Evolutionary conservation across 1,140 invertebrate species (phyloP), one percentile per base, ranked within the genome.

Genomic region (Drosophila watanabei): DNA sequence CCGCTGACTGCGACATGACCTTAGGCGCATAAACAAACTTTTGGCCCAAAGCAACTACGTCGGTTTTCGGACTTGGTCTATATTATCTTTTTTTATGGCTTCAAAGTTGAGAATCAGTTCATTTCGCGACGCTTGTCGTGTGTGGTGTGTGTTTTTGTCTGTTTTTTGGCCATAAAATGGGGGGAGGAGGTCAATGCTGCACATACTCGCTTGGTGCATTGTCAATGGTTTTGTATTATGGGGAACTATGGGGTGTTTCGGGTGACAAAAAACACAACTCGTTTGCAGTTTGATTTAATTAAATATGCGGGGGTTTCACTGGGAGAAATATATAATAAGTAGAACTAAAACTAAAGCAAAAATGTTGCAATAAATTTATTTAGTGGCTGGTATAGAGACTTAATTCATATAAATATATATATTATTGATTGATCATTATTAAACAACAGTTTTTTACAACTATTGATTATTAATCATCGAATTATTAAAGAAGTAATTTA

Each of bases 11-110:
- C 54, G 79, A 58, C 75, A 76, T 89, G 86, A 90, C 85, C 85
- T 89, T 90, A 85, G 86, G 86, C 86, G 85, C 85, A 82, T 82
- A 85, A 82, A 79, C 86, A 85, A 90, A 79, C 79, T 79, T 85
- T 73, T 72, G 69, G 63, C 56, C 62, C 52, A 24, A 2, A 16
- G 14, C 28, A 24, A 24, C 24, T 37, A 2, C 35, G 48, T 62
- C 56, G 69, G 13, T n/a, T 6, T 73, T 83, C 48, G 51, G 59
- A 90, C 86, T 89, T 76, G 85, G 65, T 88, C 73, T 63, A 69
- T 52, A 48, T 39, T 16, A 56, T 56, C 33, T 49, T 20, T 59
- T 82, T 88, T 80, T 75, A 88, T 66, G 77, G 61, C 80, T 72
- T 49, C 61, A 63, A 78, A 82, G 69, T 78, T 79, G 16, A 66